These are phyloP conservation scores for Enteromius fasciolatus DNA, from an alignment of 2,797 vertebrate species.

Conservation along the genomic window DNA sequence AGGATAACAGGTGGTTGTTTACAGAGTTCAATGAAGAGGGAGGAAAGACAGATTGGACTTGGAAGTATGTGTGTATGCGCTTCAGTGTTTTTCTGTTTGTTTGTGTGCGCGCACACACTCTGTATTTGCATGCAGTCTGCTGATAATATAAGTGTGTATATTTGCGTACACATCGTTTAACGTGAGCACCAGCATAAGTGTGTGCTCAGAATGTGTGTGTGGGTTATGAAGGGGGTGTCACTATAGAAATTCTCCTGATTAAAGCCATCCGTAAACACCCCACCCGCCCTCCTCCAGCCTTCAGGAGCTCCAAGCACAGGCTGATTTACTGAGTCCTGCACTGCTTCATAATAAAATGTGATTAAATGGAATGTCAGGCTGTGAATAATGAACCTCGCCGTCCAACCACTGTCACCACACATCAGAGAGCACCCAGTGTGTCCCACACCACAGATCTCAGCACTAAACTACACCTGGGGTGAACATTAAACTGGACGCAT, in stretches of 20 bases:
- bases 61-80: neutral
- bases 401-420: constrained; percentile 58
- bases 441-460: constrained; percentile 34
- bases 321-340: constrained; percentile 61
- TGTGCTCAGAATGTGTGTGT: constrained; percentile 3
- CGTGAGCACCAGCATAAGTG: neutral
- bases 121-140: constrained; percentile 29
- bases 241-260: constrained; percentile 60
- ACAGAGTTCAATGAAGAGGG: constrained; percentile 32
- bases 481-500: constrained; percentile 44
- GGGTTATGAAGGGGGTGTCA: constrained; percentile 29
- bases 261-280: constrained; percentile 59
- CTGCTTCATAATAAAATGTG: constrained; percentile 66
- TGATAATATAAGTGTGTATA: constrained; percentile 9
- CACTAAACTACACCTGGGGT: constrained; percentile 39
- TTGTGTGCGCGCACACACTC: neutral
- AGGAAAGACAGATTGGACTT: constrained; percentile 38
- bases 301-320: constrained; percentile 41
- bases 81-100: neutral
- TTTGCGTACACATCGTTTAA: neutral
- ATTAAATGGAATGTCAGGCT: constrained; percentile 66
- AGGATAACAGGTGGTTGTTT: constrained; percentile 18
- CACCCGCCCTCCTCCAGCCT: constrained; percentile 32
- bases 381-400: constrained; percentile 61
- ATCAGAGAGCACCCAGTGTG: constrained; percentile 39